Evolutionary conservation across 2,888 invertebrate genomes (phyloP), one percentile per base, ranked within the genome.

Genomic region (Dolichomitus sp.): DNA sequence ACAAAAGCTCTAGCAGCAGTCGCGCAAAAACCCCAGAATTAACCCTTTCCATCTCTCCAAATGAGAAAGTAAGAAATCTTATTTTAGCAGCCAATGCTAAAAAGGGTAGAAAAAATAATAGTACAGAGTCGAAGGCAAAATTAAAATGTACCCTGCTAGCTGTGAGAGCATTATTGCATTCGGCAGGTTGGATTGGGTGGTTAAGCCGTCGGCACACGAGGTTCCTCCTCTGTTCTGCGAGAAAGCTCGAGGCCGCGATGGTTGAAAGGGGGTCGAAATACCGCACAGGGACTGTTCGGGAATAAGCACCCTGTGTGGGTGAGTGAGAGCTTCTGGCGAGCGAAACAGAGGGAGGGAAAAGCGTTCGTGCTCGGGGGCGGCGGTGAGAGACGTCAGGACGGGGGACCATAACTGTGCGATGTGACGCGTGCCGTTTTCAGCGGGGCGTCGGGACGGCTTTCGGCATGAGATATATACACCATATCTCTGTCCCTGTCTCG

Each of bases 361-460:
- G 37, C 54, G 69, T 61, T 63, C 80, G 54, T 72, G 57, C 68
- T 57, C 63, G 66, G 63, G 61, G 80, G 68, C 63, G 78, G 37
- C 54, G 75, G 65, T 40, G 81, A 27, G 57, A 76, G 80, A 76
- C 81, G 69, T 70, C 72, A 73, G 80, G 66, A 83, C 73, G 68
- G 80, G 65, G 83, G 84, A 86, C 86, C 85, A 87, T 88, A 90
- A 87, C 85, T 61, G 85, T 85, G 86, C 79, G 88, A 88, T 85
- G 90, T 82, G 92, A 93, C 92, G 92, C 93, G 92, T 93, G 92
- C 92, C 91, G 89, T 90, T 91, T 92, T 90, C 88, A 89, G 86
- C 87, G 87, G 90, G 88, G 90, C 90, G 90, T 90, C 89, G 89
- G 84, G 91, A 91, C 90, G 91, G 90, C 90, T 88, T 84, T 90